A percentile compares a stretch with the other conserved stretches of the same genome.
Evolutionary conservation across 2,113 vertebrate genomes (phyloP).

Genomic region (Connochaetes taurinus): DNA sequence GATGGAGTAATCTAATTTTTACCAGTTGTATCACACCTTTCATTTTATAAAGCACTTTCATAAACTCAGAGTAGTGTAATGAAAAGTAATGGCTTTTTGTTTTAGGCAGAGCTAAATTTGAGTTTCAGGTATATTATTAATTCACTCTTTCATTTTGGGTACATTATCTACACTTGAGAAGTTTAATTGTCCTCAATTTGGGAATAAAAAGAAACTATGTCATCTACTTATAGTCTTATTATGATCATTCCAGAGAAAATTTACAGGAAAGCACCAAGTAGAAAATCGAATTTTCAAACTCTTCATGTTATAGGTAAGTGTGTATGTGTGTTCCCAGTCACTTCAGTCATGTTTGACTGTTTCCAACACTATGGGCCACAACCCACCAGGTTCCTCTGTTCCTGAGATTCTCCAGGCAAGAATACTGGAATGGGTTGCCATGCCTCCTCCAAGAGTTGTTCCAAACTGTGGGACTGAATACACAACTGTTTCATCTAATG

Average conservation of each 20-base stretch:
- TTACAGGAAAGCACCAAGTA: background rate
- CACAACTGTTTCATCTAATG: background rate
- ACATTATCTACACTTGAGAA: background rate
- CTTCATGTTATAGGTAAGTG: background rate
- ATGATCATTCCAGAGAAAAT: background rate
- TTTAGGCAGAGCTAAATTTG: background rate
- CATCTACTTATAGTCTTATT: background rate
- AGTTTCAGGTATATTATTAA: background rate
- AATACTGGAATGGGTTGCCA: background rate
- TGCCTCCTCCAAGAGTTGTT: background rate
- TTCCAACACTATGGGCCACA: background rate
- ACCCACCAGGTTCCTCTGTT: background rate
- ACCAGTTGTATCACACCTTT: background rate
- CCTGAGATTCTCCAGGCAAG: background rate
- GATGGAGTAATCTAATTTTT: background rate
- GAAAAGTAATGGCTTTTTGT: background rate
- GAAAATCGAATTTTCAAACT: background rate
- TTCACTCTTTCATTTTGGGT: background rate
- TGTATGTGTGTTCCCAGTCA: background rate
- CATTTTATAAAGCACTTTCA: background rate
- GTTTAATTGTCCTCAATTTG: background rate
- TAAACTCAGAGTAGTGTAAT: background rate
- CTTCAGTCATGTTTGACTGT: background rate
- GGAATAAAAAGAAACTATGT: background rate
- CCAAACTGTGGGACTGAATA: background rate